Evolutionary conservation across 2,113 vertebrate species (phyloP), one percentile per base, ranked within the genome.

Genomic region (Hippocampus abdominalis): DNA sequence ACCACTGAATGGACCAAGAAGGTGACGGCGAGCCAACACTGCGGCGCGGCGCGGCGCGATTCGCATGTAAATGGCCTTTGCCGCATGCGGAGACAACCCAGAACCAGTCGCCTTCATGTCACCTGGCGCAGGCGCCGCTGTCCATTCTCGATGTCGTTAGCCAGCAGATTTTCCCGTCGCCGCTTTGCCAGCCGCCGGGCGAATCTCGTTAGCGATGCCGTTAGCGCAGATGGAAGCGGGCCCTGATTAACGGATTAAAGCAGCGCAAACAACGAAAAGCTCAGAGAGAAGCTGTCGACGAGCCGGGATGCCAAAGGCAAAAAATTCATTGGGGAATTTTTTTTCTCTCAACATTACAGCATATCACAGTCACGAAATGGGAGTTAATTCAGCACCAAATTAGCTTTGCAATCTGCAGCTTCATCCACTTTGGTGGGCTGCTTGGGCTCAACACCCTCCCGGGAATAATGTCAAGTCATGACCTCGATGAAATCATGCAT

Each of bases 171-270:
- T 59, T 59, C 56, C 56, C 70, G 56, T 64, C 54, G 70, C 67
- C 66, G 25, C 69, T 72, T 73, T 54, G 57, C 29, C 23, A 68
- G 86, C 88, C 85, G 72, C 82, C 81, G 72, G 68, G 3, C 78
- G 89, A 84, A 91, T 88, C 82, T 81, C 42, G 78, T 85, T 84
- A 86, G 77, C 77, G 42, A 70, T 72, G 73, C 81, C 21, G 46
- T 82, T 76, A 86, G 77, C 80, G 75, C 68, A 60, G 74, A 83
- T 68, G 73, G 57, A 78, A 80, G 79, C 51, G 64, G 64, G 70
- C 44, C 66, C 71, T 73, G 76, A 85, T 89, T 85, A 86, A 71
- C 25, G 71, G 88, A 88, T 89, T 89, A 86, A 60, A 73, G 64
- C 36, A 44, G 62, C 78, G 78, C 59, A 81, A 73, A 77, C 70